Evolutionary conservation across 2,113 vertebrate species (phyloP), one percentile per base, ranked within the genome.

Genomic region (Jaculus jaculus): DNA sequence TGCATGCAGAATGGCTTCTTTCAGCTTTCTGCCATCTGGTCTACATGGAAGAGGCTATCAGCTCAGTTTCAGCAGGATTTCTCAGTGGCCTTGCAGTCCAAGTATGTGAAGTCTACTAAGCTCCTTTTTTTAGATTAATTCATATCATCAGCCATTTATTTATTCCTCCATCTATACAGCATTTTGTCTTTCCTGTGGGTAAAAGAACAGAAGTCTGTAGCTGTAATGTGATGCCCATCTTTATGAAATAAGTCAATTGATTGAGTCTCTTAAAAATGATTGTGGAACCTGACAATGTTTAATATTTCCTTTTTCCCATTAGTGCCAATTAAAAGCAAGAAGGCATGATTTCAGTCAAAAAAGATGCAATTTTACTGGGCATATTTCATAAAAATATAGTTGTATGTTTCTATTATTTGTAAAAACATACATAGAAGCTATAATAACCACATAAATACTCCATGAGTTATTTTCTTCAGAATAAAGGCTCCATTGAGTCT

Each of bases 291-390:
- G 18, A 34, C 16, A 11, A 54, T 54, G 8, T 79, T 42, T 79
- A 75, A 71, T 32, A 51, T 20, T 30, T 24, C 28, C 34, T 87
- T 93, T 72, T 94, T 75, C 63, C 28, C 54, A 54, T 82, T 93
- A 75, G 28, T 94, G 66, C 4, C 65, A 73, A 79, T 74, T 86
- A 91, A 68, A 92, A 94, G 28, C 42, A 96, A 95, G 85, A 93
- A 95, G 75, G 94, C n/a, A 94, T 84, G 7, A 30, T 82, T 84
- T 28, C 75, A 84, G 28, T 82, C 9, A 89, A 81, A 61, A 77
- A 95, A 71, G 32, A 3, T 58, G 63, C 68, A 95, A 92, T 84
- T 97, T 97, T 20, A 54, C 13, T 78, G 63, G 85, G 83, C 95
- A 77, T 90, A 28, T 34, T 74, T 30, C 60, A 37, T 32, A 73